A percentile compares a stretch with the other conserved stretches of the same genome.
Evolutionary conservation across 1,140 invertebrate genomes (phyloP).

Genomic region (Hestina assimilis): DNA sequence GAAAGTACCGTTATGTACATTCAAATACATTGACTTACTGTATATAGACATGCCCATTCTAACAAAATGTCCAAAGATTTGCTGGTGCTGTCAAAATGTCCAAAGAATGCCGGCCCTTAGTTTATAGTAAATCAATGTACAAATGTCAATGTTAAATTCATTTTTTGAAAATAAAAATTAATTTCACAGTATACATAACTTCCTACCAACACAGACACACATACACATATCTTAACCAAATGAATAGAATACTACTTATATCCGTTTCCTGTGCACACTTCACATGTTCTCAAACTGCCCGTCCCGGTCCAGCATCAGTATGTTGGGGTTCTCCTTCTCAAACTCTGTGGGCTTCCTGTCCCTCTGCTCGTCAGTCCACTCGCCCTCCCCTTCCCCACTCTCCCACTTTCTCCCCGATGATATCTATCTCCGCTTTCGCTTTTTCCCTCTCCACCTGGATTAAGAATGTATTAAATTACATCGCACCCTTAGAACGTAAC

Average conservation of each 20-base stretch:
- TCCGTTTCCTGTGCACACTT: conserved; percentile 32
- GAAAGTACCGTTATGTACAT: no score
- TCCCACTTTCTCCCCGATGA: conserved; percentile 82
- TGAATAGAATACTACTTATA: background rate
- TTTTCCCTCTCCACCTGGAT: conserved; percentile 62
- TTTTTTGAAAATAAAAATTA: no score
- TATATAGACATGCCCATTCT: no score
- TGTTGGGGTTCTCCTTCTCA: conserved; percentile 88
- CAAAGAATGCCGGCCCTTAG: no score
- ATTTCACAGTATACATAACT: no score
- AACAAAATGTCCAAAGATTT: no score
- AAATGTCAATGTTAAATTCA: no score
- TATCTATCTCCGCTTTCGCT: conserved; percentile 83
- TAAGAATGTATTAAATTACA: no score
- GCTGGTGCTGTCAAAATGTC: no score
- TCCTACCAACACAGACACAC: background rate
- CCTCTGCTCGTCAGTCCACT: conserved; percentile 86
- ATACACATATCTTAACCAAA: background rate
- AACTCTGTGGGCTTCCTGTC: conserved; percentile 85
- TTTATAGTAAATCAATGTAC: no score
- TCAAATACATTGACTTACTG: no score
- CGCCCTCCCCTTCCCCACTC: conserved; percentile 78
- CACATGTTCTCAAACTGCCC: conserved; percentile 89
- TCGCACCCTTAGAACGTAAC: no score
- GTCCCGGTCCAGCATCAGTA: conserved; percentile 85